Evolutionary conservation across 2,888 invertebrate species (phyloP).

Genomic region (Metallyticus violacea): DNA sequence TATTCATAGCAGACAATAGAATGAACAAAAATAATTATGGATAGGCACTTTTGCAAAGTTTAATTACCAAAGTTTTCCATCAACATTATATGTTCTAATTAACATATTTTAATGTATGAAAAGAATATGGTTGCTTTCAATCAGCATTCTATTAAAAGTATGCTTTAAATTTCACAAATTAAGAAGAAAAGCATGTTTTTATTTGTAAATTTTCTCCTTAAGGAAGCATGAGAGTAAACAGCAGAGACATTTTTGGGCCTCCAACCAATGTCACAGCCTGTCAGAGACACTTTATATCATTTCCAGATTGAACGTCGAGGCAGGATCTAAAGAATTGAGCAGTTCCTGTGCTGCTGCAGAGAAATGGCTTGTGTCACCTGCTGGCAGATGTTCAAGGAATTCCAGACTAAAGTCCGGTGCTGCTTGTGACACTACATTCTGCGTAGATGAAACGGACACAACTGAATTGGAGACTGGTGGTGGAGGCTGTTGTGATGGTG

Average conservation of each 20-base stretch:
- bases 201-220: no score
- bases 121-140: no score
- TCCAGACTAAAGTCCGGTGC: constrained; percentile 74
- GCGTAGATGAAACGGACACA: constrained; percentile 5
- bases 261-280: not conserved
- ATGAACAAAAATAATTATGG: not conserved
- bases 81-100: no score
- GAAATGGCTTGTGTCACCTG: constrained; percentile 71
- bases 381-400: constrained; percentile 78
- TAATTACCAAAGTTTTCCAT: no score
- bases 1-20: not conserved
- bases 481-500: constrained; percentile 13
- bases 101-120: no score
- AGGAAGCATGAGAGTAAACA: not conserved
- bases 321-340: constrained; percentile 77
- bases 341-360: constrained; percentile 70
- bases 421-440: constrained; percentile 14
- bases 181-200: no score
- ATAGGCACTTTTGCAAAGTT: not conserved
- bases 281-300: constrained; percentile 49
- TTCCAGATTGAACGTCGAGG: constrained; percentile 63
- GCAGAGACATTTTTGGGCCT: not conserved
- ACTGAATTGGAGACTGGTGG: constrained; percentile 42
- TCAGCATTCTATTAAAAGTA: no score
- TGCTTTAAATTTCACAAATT: no score